Percentiles rank a stretch among this genome's conserved stretches.
Conservation (phyloP, 2,797 vertebrate genomes). For the Muscicapa striata region DNA sequence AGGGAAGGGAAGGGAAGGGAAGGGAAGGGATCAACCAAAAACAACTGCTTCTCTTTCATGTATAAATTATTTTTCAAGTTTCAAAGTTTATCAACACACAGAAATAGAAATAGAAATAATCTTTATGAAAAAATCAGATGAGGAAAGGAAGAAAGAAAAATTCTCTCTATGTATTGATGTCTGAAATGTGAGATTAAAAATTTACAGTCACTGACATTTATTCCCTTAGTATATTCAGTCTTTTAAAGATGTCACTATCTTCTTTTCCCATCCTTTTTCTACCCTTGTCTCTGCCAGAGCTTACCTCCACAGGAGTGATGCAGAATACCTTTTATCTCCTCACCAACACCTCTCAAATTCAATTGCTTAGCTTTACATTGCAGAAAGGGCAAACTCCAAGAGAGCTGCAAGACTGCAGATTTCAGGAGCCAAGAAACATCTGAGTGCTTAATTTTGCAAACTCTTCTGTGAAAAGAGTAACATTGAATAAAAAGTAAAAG, state of each 20-base stretch:
- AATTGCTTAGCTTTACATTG: background rate
- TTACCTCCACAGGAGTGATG: background rate
- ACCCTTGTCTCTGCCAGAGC: background rate
- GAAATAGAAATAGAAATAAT: background rate
- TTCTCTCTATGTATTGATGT: no score
- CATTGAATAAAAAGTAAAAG: background rate
- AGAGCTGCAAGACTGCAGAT: background rate
- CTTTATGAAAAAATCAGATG: background rate
- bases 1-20: no score
- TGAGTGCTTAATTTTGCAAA: background rate
- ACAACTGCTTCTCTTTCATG: background rate
- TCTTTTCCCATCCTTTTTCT: background rate
- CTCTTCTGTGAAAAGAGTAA: background rate
- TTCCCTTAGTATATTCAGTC: background rate
- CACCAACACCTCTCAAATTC: background rate
- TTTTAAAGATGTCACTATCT: background rate
- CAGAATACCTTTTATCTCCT: background rate
- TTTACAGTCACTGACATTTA: no score
- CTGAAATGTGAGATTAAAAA: no score
- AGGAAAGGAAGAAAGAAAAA: no score
- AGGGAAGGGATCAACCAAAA: no score
- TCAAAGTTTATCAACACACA: background rate
- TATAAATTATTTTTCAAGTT: background rate
- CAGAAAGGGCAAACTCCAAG: background rate
- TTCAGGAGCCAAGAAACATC: background rate